Base-by-base conservation (phyloP, 2,888 invertebrate genomes). In the Myathropa florea region DNA sequence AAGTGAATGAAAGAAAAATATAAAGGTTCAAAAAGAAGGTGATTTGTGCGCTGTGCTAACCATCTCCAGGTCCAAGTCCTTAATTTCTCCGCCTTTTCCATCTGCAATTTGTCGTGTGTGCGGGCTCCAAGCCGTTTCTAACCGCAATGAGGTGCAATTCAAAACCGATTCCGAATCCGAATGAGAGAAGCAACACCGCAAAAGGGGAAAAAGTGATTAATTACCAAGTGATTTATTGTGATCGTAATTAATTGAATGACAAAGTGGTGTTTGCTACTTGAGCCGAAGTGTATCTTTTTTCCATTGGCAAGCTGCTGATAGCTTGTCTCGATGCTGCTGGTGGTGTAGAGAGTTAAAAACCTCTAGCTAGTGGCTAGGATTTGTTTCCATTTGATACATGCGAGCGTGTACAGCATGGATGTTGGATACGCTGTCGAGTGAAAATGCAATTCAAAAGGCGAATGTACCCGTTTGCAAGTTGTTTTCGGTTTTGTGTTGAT, bases 181-280 rank as follows among this genome's bases (percentile, higher is more conserved):
- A 28, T 18, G n/a, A 18, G 60, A 65, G 39, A 53, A 57, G 72
- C 59, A 39, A 59, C 12, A 39, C 73, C 78, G 36, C 82, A 82
- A 70, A 36, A 71, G 28, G 28, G 76, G 70, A 71, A 87, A 83
- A 87, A 80, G 83, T 87, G 87, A 87, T 87, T 87, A 83, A 87
- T 87, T 87, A 83, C 87, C 79, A 87, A 83, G 79, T 83, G 87
- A 87, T 87, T 87, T 87, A 87, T 83, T 87, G 87, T 87, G 87
- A 83, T 83, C 76, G 80, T 87, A 87, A 83, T 87, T 87, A 87
- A 87, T 87, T 83, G 87, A 87, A 87, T 87, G 87, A 87, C 87
- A 83, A 87, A 87, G 87, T 83, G 83, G 70, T 83, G 87, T 72
- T 80, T 68, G 87, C 83, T 80, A 79, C 83, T 87, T 77, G 68